Conservation (phyloP, 2,113 vertebrate species). For the Formicarius rufipectus region DNA sequence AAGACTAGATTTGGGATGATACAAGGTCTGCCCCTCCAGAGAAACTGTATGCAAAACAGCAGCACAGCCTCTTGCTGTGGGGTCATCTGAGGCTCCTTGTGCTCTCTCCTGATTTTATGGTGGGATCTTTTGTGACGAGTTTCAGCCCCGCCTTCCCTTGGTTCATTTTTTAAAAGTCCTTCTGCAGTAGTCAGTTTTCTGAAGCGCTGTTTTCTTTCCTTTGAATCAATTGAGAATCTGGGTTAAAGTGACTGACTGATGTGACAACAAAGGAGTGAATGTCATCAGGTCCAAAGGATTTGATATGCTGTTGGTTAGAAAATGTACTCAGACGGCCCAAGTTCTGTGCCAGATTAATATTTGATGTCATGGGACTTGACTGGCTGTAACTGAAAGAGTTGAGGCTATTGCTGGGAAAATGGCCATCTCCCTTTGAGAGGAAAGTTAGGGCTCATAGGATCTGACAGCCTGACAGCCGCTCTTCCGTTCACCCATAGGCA, state of each 20-base stretch:
- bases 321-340: slow-evolving; percentile 3
- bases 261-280: slow-evolving; percentile 29
- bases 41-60: background rate
- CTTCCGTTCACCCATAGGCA: background rate
- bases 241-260: slow-evolving; percentile 46
- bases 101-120: background rate
- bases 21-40: background rate
- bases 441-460: slow-evolving; percentile 6
- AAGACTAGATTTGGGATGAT: background rate
- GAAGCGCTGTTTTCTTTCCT: background rate
- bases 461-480: slow-evolving; percentile 17
- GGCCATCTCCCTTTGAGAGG: slow-evolving; percentile 1
- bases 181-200: slow-evolving; percentile 21
- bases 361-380: slow-evolving; percentile 58
- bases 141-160: background rate
- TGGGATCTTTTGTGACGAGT: background rate
- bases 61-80: background rate
- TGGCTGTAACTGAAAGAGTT: slow-evolving; percentile 31
- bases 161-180: background rate
- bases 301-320: slow-evolving; percentile 35
- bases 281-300: slow-evolving; percentile 32
- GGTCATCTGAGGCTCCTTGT: slow-evolving; percentile 6
- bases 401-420: slow-evolving; percentile 11
- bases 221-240: slow-evolving; percentile 32
- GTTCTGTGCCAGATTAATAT: slow-evolving; percentile 44